Evolutionary conservation across 2,888 invertebrate genomes (phyloP), one percentile per base, ranked within the genome.

Genomic region (Thymelicus lineola): DNA sequence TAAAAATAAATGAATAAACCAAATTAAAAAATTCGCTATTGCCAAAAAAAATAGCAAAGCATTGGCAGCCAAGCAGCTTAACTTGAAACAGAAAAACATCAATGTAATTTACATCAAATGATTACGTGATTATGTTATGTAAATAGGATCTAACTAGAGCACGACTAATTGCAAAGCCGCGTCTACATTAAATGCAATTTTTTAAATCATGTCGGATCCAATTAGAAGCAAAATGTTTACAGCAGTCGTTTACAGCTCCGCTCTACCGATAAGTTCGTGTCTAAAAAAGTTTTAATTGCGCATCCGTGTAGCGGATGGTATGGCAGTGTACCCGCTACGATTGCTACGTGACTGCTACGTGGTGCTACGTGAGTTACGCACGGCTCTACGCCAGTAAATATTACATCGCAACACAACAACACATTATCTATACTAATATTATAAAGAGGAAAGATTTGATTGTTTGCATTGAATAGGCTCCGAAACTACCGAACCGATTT

Each of bases 281-380:
- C 77, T 78, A 81, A 79, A 83, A 80, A 86, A 86, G 77, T 86
- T 87, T 87, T 86, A 86, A 86, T 86, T 87, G 81, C 86, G 75
- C 75, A 77, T 77, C 71, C 66, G 70, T 72, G 73, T 73, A 69
- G 67, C 74, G 74, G 73, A 71, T 66, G 68, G 73, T 74, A 74
- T 72, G 72, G 72, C 67, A 12, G 42, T 50, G 60, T n/a, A 48
- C 9, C 74, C 76, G 77, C 74, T 75, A 73, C 73, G 68, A 65
- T 76, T 75, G 76, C 79, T 77, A 75, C 71, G 71, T 46, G 57
- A 45, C 35, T n/a, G 65, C 15, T 59, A 20, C 20, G 53, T 20
- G 14, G 48, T 45, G 12, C 45, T 9, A 12, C 45, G 6, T 28
- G 28, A 28, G 28, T 28, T 66, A 38, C 42, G 42, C 42, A 42